Evolutionary conservation across 2,797 vertebrate species (phyloP), one percentile per base, ranked within the genome.

Genomic region (Staurois parvus): DNA sequence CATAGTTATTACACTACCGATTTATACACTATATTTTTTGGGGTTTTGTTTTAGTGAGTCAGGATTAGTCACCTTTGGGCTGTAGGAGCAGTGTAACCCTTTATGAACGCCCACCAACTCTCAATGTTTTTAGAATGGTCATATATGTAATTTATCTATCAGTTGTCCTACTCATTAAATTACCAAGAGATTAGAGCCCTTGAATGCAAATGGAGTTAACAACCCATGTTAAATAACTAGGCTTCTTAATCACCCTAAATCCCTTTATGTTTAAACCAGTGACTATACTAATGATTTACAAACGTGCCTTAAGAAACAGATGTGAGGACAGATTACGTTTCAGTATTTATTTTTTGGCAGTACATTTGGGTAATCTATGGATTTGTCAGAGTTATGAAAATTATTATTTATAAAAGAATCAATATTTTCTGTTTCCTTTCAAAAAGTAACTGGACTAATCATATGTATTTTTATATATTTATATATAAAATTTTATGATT

Each of bases 71-170:
- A 77, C 26, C 29, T 32, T 37, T 62, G 56, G 37, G 24, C 12
- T 77, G 75, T 64, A 37, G 26, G 34, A 64, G 12, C 11, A 26
- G 32, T 17, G n/a, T 62, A 64, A 77, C 56, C 28, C 56, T 64
- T 13, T 40, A 42, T 78, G 9, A 42, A 45, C 34, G n/a, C 76
- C 76, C 64, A 45, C 72, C 64, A 45, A 29, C 62, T 12, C 62
- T 48, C 26, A 79, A 30, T 68, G 40, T 68, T 29, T 45, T 67
- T 79, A 10, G 37, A 21, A 26, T 67, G 62, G 76, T 67, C 64
- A 79, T 34, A 79, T 67, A 67, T 79, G 13, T 79, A 79, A 79
- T 79, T 79, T 79, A 67, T 79, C 40, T 79, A 79, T 79, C 64
- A 29, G 40, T 79, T 68, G 42, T 45, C 77, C 37, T 48, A 68